Evolutionary conservation across 2,797 vertebrate species (phyloP), one percentile per base, ranked within the genome.

Genomic region (Arremon aurantiirostris): DNA sequence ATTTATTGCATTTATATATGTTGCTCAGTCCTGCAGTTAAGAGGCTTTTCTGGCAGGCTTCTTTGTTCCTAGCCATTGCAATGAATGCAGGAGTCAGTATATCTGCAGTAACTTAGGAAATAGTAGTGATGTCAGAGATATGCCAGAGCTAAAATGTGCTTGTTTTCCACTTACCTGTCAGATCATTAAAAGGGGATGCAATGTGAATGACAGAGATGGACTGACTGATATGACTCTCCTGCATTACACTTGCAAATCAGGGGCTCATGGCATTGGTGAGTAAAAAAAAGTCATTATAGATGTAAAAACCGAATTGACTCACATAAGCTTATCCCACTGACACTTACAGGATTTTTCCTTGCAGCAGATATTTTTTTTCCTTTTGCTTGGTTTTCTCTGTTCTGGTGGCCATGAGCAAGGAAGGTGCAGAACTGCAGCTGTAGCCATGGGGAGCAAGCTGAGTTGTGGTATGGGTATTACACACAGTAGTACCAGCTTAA

Each of bases 151-250:
- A 26, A 88, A 64, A 73, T 21, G 9, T 83, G 46, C 27, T 82
- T 82, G 56, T 82, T 81, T 69, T 87, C 71, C 35, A 85, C 35
- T 80, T 82, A 28, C 69, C 59, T 87, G 15, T 72, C 97, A 99
- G 99, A 99, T 99, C 93, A 98, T 99, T 72, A 99, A 99, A 97
- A 98, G 99, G 95, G 99, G 99, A 65, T 99, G 99, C 83, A 98
- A 98, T 14, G 99, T 99, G 92, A 99, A 99, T 65, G 99, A 99
- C 94, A 98, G 99, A 89, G 99, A 99, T 35, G 99, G 99, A 27
- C 96, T 99, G 95, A 99, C 99, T 7, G 99, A 99, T 78, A 99
- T 99, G 99, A 99, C 98, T 68, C 98, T 99, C 27, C 94, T 99
- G 70, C 99, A 99, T 97, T 99, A 99, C 44, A 98, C 98, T 53